Evolutionary conservation across 1,140 invertebrate species (phyloP).

Genomic region (Lordiphosa collinella): DNA sequence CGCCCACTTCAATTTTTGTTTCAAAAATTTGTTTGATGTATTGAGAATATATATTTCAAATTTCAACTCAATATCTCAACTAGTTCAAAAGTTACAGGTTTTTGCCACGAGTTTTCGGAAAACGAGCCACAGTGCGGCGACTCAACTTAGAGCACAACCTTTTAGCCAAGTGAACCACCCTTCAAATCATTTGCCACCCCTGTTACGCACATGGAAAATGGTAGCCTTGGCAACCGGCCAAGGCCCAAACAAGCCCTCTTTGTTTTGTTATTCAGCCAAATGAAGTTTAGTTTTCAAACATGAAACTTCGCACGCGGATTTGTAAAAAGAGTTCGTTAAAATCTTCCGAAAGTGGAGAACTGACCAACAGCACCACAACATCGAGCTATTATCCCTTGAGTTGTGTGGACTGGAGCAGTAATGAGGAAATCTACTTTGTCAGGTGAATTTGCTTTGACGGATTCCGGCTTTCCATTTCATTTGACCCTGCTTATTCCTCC

Average conservation of each 20-base stretch:
- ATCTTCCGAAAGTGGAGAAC: constrained; percentile 20
- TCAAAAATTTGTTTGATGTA: too few relatives aligned
- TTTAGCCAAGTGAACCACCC: constrained; percentile 1
- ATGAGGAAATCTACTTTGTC: constrained; percentile 94
- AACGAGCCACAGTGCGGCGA: too few relatives aligned
- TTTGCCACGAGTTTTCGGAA: too few relatives aligned
- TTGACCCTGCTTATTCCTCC: constrained; percentile 28
- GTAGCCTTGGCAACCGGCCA: constrained; percentile 2
- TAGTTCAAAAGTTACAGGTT: too few relatives aligned
- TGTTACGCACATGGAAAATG: background rate
- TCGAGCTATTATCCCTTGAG: constrained; percentile 87
- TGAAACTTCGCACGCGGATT: constrained; percentile 68
- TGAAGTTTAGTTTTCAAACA: constrained; percentile 14
- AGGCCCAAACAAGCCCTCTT: background rate
- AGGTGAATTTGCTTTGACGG: constrained; percentile 82
- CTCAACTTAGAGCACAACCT: too few relatives aligned
- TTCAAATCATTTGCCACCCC: background rate
- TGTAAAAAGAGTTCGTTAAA: constrained; percentile 59
- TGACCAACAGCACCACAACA: constrained; percentile 81
- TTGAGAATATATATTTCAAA: too few relatives aligned
- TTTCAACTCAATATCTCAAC: too few relatives aligned
- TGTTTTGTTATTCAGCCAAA: constrained; percentile 10
- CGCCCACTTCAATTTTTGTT: too few relatives aligned
- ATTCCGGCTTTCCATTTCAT: background rate
- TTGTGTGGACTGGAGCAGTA: constrained; percentile 94